Base-by-base conservation (phyloP, 2,888 invertebrate genomes). In the Boloria selene region DNA sequence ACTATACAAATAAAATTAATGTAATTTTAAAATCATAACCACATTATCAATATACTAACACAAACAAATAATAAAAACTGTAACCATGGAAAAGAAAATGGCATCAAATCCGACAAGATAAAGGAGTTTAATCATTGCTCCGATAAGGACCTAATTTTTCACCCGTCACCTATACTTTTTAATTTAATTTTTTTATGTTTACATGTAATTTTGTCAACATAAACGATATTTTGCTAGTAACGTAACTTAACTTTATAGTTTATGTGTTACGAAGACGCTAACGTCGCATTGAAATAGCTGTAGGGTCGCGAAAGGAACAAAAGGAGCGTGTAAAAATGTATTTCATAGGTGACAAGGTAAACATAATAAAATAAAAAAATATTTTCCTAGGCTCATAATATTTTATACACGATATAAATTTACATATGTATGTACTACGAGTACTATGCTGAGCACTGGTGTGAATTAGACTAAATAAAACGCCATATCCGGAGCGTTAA, bases 201-300 rank as follows among this genome's bases (percentile, higher is more conserved):
- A 38, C 0, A 38, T 10, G 7, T 38, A 38, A 7, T 10, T 38
- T 38, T 38, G 31, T 38, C 7, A 65, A 60, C 49, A 59, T 60
- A 54, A 54, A 64, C 49, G 42, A 60, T 54, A 60, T 53, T 60
- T 42, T 49, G 3, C 59, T 38, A 38, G 47, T 45, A 49, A 26
- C 17, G 38, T 45, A 58, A 49, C 59, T 53, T 65, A 54, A 60
- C 59, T 49, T 47, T 42, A 31, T 10, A 59, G 47, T 54, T 54
- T 42, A 54, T 65, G 59, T 54, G 7, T 63, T 65, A 31, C 54
- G 47, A 18, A 31, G 53, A 47, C 38, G 31, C 14, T 18, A n/a
- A 62, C 38, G 54, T 49, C 38, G 47, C 38, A 26, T 22, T 44
- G 60, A 61, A 44, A 62, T 45, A 62, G 45, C 54, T 26, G 53